These are phyloP conservation scores for Monochamus saltuarius DNA, from an alignment of 1,140 invertebrate species.

Conservation along the genomic window DNA sequence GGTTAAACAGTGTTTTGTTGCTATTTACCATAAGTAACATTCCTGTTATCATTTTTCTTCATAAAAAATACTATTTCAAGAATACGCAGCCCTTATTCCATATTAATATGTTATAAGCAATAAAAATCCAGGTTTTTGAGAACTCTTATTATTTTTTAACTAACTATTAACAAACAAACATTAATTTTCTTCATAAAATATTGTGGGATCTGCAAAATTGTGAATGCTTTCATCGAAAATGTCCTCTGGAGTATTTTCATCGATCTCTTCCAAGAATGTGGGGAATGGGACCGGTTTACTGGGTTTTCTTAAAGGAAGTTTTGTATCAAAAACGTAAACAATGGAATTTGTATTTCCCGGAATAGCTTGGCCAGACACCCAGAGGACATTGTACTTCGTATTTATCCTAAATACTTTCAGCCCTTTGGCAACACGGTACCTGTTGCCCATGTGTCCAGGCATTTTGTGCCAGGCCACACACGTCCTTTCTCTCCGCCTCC, in stretches of 20 bases:
- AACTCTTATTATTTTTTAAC: too few relatives aligned
- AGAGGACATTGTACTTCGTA: slow-evolving; percentile 91
- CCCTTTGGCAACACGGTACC: slow-evolving; percentile 70
- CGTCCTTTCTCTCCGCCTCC: slow-evolving; percentile 78
- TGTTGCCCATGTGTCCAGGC: slow-evolving; percentile 96
- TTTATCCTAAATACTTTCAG: slow-evolving; percentile 88
- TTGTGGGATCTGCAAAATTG: slow-evolving; percentile 66
- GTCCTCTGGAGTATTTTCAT: slow-evolving; percentile 66
- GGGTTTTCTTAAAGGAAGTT: slow-evolving; percentile 62
- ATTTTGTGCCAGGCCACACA: slow-evolving; percentile 93
- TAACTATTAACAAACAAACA: slow-evolving; percentile 1
- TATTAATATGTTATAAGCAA: too few relatives aligned
- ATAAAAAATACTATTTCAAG: too few relatives aligned
- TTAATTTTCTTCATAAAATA: slow-evolving; percentile 62
- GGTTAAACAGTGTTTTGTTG: too few relatives aligned
- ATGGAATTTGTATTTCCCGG: slow-evolving; percentile 81
- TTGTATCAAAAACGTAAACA: slow-evolving; percentile 80
- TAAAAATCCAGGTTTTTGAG: too few relatives aligned
- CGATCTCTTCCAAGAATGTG: slow-evolving; percentile 67
- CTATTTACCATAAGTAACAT: too few relatives aligned
- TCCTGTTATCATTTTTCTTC: too few relatives aligned
- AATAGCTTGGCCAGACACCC: slow-evolving; percentile 76
- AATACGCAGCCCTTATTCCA: too few relatives aligned
- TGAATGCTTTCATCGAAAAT: slow-evolving; percentile 72
- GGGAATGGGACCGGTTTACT: slow-evolving; percentile 74